Evolutionary conservation across 2,113 vertebrate genomes (phyloP), one percentile per base, ranked within the genome.

Genomic region (Thermophis baileyi): DNA sequence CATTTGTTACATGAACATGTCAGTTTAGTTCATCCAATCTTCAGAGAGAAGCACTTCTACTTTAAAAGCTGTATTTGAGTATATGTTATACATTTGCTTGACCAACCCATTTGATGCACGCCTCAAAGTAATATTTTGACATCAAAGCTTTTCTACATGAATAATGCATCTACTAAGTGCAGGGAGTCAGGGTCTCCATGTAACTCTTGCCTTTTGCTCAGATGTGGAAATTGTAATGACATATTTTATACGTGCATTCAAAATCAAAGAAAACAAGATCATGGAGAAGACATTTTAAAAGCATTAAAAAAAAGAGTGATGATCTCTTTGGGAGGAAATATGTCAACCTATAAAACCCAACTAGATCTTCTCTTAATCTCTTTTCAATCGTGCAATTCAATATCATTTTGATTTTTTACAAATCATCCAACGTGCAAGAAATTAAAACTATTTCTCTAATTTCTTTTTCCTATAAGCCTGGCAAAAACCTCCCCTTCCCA

Each of bases 111-210:
- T 94, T 94, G 85, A 92, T 74, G 46, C 89, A 24, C 87, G 54
- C 24, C 86, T 89, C 87, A 55, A 91, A 88, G 30, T 25, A 74
- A 11, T 89, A 16, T 90, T 95, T 95, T 91, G 40, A 92, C 92
- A 90, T 54, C 44, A 69, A 94, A 63, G 87, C 60, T 94, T 94
- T 91, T 94, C 49, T 35, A 88, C 93, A 87, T 93, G 54, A 94
- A 93, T 95, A 93, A 87, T 46, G 57, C 87, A 91, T 94, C 60
- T 14, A 30, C 10, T 49, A 53, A 89, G 91, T 91, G 55, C 35
- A 51, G 40, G 22, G 44, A 89, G 86, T 87, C 89, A 88, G 5
- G 51, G 35, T 95, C n/a, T 30, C 22, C 1, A 4, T 89, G 40
- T 10, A 89, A 49, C 94, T 60, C 9, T 85, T 92, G 25, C 1